phyloP scores from a whole-genome alignment of 1,140 invertebrate genomes.

The Eupeodes corollae region DNA sequence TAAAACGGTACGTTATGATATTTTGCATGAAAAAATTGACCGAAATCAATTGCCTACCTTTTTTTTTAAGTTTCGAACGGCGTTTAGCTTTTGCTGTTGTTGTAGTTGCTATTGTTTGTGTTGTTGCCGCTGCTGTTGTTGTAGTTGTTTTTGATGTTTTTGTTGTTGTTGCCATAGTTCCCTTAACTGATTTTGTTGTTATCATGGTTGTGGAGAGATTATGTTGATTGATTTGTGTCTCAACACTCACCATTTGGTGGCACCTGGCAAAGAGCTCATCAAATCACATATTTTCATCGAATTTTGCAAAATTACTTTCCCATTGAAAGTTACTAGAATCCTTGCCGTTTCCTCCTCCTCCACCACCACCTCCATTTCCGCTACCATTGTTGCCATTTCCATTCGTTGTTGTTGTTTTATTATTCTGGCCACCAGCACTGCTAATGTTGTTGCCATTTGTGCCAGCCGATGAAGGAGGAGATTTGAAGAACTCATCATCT shows the following conservation, averaged over 20 bases:
- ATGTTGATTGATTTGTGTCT: conserved; percentile 11
- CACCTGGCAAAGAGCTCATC: conserved; percentile 24
- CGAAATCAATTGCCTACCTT: conserved; percentile 7
- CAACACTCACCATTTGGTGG: neutral
- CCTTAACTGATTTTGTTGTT: conserved; percentile 2
- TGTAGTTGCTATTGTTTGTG: neutral
- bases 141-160: conserved; percentile 8
- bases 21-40: conserved; percentile 12
- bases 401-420: conserved; percentile 2
- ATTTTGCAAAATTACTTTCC: conserved; percentile 37
- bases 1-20: conserved; percentile 10
- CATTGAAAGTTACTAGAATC: conserved; percentile 23
- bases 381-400: conserved; percentile 3
- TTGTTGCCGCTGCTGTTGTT: conserved; percentile 5
- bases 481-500: conserved; percentile 71
- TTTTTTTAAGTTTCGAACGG: conserved; percentile 11
- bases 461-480: conserved; percentile 10
- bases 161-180: conserved; percentile 2
- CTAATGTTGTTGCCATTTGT: neutral
- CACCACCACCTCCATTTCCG: conserved; percentile 4
- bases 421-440: neutral
- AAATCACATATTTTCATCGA: conserved; percentile 39
- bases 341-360: neutral
- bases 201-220: conserved; percentile 2
- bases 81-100: conserved; percentile 1